These are phyloP conservation scores for Poecilia gillii DNA, from an alignment of 2,797 vertebrate genomes.

Conservation along the genomic window DNA sequence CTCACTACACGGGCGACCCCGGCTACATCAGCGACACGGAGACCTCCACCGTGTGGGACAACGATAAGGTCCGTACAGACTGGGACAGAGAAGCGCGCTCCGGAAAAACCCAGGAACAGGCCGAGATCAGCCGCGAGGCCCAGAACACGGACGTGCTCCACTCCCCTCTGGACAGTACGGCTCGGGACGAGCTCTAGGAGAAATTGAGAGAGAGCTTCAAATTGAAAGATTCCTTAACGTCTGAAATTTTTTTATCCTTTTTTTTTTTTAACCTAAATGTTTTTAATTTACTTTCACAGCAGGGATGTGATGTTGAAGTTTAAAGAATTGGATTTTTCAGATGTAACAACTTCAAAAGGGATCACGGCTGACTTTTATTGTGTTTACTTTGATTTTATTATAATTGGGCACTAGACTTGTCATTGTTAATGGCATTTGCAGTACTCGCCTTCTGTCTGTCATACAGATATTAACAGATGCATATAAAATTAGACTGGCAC, in stretches of 20 bases:
- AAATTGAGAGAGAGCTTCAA: conserved; percentile 17
- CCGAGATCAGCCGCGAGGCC: conserved; percentile 87
- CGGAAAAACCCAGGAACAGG: conserved; percentile 89
- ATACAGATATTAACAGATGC: conserved; percentile 67
- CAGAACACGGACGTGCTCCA: conserved; percentile 89
- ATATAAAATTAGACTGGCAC: conserved; percentile 32
- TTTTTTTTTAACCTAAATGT: neutral
- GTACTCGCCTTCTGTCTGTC: conserved; percentile 70
- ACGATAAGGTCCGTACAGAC: conserved; percentile 86
- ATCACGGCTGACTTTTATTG: conserved; percentile 30
- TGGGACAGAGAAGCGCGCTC: conserved; percentile 89
- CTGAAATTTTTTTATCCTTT: neutral
- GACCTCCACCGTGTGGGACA: conserved; percentile 93
- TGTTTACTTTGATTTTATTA: conserved; percentile 30
- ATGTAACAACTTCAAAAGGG: conserved; percentile 48
- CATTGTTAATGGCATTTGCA: conserved; percentile 74
- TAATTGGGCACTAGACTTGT: conserved; percentile 75
- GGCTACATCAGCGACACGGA: conserved; percentile 95
- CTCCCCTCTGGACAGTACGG: conserved; percentile 87
- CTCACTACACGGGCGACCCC: conserved; percentile 90
- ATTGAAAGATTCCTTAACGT: conserved; percentile 16
- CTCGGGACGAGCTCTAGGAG: conserved; percentile 90
- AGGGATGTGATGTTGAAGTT: conserved; percentile 35
- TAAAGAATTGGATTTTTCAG: conserved; percentile 33
- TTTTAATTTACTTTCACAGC: conserved; percentile 38